phyloP scores from a whole-genome alignment of 2,888 invertebrate species.

The Balanococcus diminutus region DNA sequence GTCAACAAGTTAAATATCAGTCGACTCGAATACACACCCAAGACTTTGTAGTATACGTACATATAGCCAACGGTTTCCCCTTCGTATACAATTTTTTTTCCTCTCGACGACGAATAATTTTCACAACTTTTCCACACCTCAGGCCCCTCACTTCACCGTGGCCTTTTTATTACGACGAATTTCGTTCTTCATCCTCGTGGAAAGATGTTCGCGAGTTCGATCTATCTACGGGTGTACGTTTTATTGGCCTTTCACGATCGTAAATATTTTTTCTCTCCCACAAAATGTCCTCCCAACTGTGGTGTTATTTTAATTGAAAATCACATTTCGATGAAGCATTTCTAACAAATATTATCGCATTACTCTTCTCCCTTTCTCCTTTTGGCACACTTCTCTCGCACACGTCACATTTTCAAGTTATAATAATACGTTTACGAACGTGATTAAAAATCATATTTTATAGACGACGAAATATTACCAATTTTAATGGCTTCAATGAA shows the following conservation, averaged over 20 bases:
- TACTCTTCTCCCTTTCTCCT: neutral
- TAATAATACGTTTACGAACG: too few species aligned
- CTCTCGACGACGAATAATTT: neutral
- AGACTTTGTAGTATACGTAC: neutral
- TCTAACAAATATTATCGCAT: neutral
- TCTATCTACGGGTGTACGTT: too few species aligned
- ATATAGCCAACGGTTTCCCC: neutral
- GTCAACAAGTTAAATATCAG: constrained; percentile 51
- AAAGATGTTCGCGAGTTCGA: neutral
- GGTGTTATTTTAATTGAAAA: constrained; percentile 18
- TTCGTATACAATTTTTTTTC: neutral
- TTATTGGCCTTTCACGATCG: neutral
- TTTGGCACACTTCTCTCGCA: neutral
- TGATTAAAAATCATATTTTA: constrained; percentile 7
- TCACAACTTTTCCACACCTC: neutral
- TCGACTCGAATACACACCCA: neutral
- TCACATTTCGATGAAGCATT: neutral
- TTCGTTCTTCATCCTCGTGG: neutral
- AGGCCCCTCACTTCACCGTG: neutral
- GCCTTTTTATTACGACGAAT: neutral
- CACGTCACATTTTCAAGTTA: too few species aligned
- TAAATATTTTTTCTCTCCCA: too few species aligned
- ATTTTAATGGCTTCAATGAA: neutral
- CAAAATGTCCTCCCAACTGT: too few species aligned
- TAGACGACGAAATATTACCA: constrained; percentile 15